Evolutionary conservation across 2,797 vertebrate species (phyloP), one percentile per base, ranked within the genome.

Genomic region (Chiroxiphia lanceolata): DNA sequence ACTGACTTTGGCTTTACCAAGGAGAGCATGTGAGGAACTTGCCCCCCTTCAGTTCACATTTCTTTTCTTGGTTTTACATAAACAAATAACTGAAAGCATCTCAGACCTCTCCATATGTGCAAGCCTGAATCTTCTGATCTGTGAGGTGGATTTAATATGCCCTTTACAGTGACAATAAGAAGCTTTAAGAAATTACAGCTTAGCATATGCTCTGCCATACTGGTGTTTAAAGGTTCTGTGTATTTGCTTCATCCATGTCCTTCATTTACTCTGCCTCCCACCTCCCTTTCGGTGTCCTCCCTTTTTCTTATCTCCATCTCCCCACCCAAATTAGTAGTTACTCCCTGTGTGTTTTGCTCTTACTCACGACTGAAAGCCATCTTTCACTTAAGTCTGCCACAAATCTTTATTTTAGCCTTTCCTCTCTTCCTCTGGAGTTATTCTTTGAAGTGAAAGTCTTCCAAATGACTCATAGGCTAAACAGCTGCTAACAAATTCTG

Each of bases 281-380:
- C 74, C 27, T 64, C 15, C 23, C 34, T 88, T 71, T 68, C 4
- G 3, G 72, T 82, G 92, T 88, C 93, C 91, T 96, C 85, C 76
- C 25, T 83, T 68, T 65, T 60, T 6, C 0, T 91, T 82, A 95
- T 93, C 95, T 93, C 72, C 83, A 82, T 78, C 83, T 95, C 85
- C 54, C 93, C 94, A 76, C 93, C 85, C 93, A 81, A 48, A 79
- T 81, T 65, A 83, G 59, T 72, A 69, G 42, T n/a, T 90, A 15
- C 54, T 95, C 69, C 91, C 40, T 54, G 5, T 50, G 7, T 50
- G 2, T 76, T 81, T 77, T 91, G 76, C 36, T 91, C 57, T 87
- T 89, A 61, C 45, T 86, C 44, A 45, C 2, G 2, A 70, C 71
- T 70, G 78, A 89, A 83, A 63, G 20, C 26, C 23, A n/a, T 50